Percentiles rank a stretch among this genome's conserved stretches.
Evolutionary conservation across 2,888 invertebrate genomes (phyloP).

Genomic region (Athrips mouffetella): DNA sequence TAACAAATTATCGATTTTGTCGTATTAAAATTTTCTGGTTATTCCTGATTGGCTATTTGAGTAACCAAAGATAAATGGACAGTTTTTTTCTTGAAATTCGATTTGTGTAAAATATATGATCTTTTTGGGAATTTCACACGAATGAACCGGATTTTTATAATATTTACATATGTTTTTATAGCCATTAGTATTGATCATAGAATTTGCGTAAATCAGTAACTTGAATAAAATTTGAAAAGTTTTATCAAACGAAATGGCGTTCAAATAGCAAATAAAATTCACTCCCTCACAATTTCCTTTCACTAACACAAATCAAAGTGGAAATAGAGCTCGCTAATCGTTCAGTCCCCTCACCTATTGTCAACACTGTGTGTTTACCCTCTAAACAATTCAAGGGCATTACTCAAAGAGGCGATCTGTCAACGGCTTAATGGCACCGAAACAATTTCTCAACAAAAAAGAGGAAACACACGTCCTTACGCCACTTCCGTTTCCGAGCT

Average conservation of each 20-base stretch:
- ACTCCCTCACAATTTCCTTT: neutral
- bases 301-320: slow-evolving; percentile 5
- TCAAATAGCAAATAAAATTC: neutral
- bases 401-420: slow-evolving; percentile 72
- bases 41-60: neutral
- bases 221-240: too few species aligned
- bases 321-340: slow-evolving; percentile 33
- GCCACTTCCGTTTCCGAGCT: slow-evolving; percentile 65
- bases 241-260: neutral
- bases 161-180: too few species aligned
- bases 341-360: slow-evolving; percentile 41
- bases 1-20: slow-evolving; percentile 9
- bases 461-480: slow-evolving; percentile 72
- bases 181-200: too few species aligned
- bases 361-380: slow-evolving; percentile 48
- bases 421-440: slow-evolving; percentile 76
- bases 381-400: slow-evolving; percentile 62
- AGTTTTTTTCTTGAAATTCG: neutral
- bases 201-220: too few species aligned
- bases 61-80: neutral
- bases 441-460: slow-evolving; percentile 77
- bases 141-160: neutral
- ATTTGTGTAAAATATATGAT: neutral
- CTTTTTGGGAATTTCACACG: neutral
- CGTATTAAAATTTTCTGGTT: neutral